These are phyloP conservation scores for Tinea trinotella DNA, from an alignment of 2,888 invertebrate genomes.

Conservation along the genomic window DNA sequence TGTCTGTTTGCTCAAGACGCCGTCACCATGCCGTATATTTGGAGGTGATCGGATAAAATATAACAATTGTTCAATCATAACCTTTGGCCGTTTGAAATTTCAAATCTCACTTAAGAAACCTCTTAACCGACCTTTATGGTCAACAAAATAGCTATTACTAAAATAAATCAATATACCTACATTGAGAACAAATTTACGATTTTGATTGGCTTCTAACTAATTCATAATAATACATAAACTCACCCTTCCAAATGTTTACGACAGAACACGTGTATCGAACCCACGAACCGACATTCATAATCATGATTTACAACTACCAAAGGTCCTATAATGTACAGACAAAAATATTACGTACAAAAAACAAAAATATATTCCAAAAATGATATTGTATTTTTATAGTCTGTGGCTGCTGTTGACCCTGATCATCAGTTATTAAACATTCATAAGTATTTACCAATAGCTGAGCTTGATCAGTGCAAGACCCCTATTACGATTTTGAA, in stretches of 20 bases:
- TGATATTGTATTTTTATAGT: background rate
- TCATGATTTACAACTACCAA: background rate
- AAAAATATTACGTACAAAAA: background rate
- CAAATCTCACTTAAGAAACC: no score
- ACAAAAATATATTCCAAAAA: background rate
- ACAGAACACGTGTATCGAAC: background rate
- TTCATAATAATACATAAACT: background rate
- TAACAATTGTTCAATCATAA: no score
- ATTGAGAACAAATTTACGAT: background rate
- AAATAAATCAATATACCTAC: background rate
- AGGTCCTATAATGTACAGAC: background rate
- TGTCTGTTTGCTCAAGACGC: no score
- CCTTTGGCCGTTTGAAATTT: no score
- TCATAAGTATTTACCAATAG: background rate
- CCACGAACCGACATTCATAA: background rate
- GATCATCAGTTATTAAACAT: slow-evolving; percentile 6
- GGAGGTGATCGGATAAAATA: no score
- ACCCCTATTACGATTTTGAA: no score
- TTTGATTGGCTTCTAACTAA: background rate
- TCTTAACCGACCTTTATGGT: no score
- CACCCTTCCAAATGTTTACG: background rate
- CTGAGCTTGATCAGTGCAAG: background rate
- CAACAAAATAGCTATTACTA: no score
- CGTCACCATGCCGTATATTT: no score
- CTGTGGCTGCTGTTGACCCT: background rate